Evolutionary conservation across 2,113 vertebrate genomes (phyloP).

Genomic region (Thoracochromis brauschi): DNA sequence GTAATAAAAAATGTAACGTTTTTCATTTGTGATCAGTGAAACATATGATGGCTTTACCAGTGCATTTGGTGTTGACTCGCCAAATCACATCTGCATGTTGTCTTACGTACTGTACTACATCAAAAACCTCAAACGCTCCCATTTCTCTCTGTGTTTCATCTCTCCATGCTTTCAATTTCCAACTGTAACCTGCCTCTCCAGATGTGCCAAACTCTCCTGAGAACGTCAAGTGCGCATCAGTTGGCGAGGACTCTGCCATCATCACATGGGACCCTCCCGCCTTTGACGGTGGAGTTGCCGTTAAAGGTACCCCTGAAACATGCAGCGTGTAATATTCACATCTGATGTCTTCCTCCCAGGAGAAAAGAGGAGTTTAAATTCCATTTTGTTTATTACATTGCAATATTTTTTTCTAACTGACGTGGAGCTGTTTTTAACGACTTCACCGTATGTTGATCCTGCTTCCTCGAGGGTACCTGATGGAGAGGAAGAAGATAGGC

Average conservation of each 20-base stretch:
- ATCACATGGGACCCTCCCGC: conserved; percentile 80
- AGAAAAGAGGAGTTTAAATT: not conserved
- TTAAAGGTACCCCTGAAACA: conserved; percentile 73
- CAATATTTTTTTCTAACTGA: not conserved
- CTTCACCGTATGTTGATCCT: not conserved
- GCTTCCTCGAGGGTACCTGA: conserved; percentile 77
- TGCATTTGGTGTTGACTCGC: not conserved
- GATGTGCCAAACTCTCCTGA: conserved; percentile 85
- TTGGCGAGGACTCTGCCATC: conserved; percentile 80
- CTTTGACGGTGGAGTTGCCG: conserved; percentile 77
- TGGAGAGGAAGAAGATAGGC: conserved; percentile 87
- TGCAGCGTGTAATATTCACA: not conserved
- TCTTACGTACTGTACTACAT: not conserved
- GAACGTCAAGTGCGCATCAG: conserved; percentile 75
- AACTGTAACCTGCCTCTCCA: conserved; percentile 46
- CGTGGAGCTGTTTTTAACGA: not conserved
- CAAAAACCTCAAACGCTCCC: not conserved
- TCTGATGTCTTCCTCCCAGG: conserved; percentile 10
- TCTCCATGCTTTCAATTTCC: not conserved
- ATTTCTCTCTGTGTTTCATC: not conserved
- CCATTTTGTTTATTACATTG: not conserved
- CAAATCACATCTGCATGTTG: not conserved
- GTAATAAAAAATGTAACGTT: not conserved
- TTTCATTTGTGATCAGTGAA: not conserved
- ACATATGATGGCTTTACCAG: not conserved